Conservation (phyloP, 2,113 vertebrate species). For the Hiodon tergisus region DNA sequence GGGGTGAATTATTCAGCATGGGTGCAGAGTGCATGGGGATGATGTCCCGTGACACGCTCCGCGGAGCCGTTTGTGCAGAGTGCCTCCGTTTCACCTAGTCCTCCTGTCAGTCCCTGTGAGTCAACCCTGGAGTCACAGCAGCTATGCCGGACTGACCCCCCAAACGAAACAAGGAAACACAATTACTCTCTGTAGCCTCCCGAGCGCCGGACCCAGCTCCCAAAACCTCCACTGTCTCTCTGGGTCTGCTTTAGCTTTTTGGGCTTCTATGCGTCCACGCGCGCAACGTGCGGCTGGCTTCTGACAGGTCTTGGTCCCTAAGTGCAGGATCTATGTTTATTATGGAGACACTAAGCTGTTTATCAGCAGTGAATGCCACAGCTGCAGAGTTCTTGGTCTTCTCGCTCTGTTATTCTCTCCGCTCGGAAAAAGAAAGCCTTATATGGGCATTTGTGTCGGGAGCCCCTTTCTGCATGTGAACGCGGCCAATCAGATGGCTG, state of each 20-base stretch:
- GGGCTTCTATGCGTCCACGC: too few relatives aligned
- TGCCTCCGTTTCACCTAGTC: neutral
- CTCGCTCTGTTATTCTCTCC: neutral
- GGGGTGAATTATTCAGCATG: constrained; percentile 72
- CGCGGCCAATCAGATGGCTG: constrained; percentile 1
- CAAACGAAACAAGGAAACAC: constrained; percentile 1
- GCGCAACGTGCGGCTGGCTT: neutral
- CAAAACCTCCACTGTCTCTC: too few relatives aligned
- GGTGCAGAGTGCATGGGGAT: constrained; percentile 38
- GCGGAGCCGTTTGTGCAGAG: constrained; percentile 32
- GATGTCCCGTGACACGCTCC: constrained; percentile 49
- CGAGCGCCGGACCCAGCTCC: neutral
- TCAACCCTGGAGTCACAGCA: too few relatives aligned
- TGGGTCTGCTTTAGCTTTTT: too few relatives aligned
- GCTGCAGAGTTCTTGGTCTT: constrained; percentile 24
- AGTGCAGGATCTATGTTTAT: constrained; percentile 19
- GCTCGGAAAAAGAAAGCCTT: constrained; percentile 17
- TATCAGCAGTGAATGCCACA: constrained; percentile 25
- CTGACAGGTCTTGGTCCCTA: constrained; percentile 3
- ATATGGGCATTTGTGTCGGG: constrained; percentile 23
- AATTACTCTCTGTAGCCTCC: neutral
- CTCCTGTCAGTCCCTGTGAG: too few relatives aligned
- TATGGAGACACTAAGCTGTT: constrained; percentile 23
- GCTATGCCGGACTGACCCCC: too few relatives aligned
- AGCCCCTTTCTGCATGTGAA: constrained; percentile 13